Evolutionary conservation across 2,113 vertebrate genomes (phyloP), one percentile per base, ranked within the genome.

Genomic region (Callithrix jacchus): DNA sequence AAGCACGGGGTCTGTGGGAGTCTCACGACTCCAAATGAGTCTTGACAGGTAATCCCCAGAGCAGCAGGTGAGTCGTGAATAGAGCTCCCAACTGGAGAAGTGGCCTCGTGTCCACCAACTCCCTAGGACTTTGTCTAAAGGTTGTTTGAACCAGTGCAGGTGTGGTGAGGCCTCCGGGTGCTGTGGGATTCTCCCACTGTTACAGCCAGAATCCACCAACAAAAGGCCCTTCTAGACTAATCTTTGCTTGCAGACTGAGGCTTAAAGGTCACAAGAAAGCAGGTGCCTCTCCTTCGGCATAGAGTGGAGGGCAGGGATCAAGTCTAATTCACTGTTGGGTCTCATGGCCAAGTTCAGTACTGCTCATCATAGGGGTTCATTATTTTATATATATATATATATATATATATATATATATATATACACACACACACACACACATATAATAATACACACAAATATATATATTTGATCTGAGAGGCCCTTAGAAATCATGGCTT

Each of bases 101-200:
- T 7, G 9, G 58, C 17, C 45, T 18, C 0, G 0, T 47, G 8
- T 68, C 32, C 1, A 0, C 42, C 81, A 18, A 3, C 3, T 35
- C 37, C 64, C 42, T 13, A 21, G 5, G 74, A 70, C 30, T 70
- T 79, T 14, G 1, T 56, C 64, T 70, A 70, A 70, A 83, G 52
- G 30, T 4, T n/a, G 10, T 17, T 61, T 16, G 47, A 68, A 27
- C 13, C 64, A 5, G 32, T 9, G 12, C 0, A 7, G 10, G 10
- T 7, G 32, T 32, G 20, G 4, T 1, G 9, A 74, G 37, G 21
- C 25, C 27, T 40, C 13, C 1, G 2, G 8, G 32, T 5, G 6
- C 42, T 45, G 0, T 40, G 20, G 52, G 56, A 18, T 35, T 61
- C 8, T 68, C 30, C 42, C 45, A 27, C 35, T 49, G n/a, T 30